Base-by-base conservation (phyloP, 1,140 invertebrate species). In the Hermatobates lingyangjiaoensis region DNA sequence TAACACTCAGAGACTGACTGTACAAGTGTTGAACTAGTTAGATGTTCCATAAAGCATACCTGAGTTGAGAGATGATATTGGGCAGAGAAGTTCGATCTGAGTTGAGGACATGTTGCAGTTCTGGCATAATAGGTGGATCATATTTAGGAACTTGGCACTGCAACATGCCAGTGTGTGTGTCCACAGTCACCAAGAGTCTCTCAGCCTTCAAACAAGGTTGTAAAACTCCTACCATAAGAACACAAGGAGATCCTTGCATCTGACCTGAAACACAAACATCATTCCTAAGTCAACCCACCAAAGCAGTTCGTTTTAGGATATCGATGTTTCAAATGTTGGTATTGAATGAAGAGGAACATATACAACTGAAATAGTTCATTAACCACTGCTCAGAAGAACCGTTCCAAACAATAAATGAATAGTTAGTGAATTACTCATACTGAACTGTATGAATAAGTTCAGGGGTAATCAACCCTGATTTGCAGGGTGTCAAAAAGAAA, bases 111-210 rank as follows among this genome's bases (percentile, higher is more conserved):
- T 75, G 66, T 56, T 89, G 84, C 53, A 96, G 74, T 52, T 93
- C 89, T 15, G 76, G 72, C 50, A 88, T 80, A 25, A 84, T 71
- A 15, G 86, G 79, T 38, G 83, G 79, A 60, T 81, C 79, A 66
- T 89, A 88, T 62, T 90, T 88, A 15, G 90, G 89, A 34, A 95
- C 83, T 62, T 92, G 88, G 58, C 86, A 88, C 34, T 83, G 79
- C 53, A 91, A 72, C 66, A 84, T 81, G 3, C 92, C 93, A n/a
- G 85, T 88, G 62, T 94, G 87, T 39, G 88, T 90, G 62, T 95
- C 90, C 27, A 96, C 87, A 38, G 89, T 87, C 20, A 96, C 80
- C 27, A 93, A 69, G 53, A 96, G 73, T 62, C 89, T 80, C 64
- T 97, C 92, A 1, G 90, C 90, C 56, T 84, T 73, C 57, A 93